phyloP scores from a whole-genome alignment of 1,140 invertebrate genomes.

The Anadara kagoshimensis region DNA sequence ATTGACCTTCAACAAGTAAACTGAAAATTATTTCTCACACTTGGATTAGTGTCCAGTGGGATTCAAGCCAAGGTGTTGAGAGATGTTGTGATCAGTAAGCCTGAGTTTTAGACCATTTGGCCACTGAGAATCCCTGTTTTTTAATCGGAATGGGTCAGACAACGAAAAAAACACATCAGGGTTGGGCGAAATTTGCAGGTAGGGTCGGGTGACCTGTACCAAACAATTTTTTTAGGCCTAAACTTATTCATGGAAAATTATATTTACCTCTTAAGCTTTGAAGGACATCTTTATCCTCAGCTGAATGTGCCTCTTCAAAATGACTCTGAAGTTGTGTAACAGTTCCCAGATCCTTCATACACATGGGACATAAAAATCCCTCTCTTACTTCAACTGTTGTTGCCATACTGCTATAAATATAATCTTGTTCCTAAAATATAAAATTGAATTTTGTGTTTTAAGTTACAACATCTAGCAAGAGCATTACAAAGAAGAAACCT shows the following conservation, averaged over 20 bases:
- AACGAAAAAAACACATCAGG: too few species aligned
- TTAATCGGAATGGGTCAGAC: too few species aligned
- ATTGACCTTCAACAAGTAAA: too few species aligned
- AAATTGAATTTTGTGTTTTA: not conserved
- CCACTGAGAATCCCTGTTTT: too few species aligned
- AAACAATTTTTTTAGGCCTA: too few species aligned
- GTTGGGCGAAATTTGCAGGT: too few species aligned
- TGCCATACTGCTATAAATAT: constrained; percentile 23
- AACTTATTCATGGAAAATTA: not conserved
- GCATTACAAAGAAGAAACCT: not conserved
- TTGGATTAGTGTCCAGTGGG: too few species aligned
- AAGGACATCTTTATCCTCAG: constrained; percentile 90
- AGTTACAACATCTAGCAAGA: not conserved
- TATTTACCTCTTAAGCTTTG: constrained; percentile 87
- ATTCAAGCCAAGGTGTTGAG: too few species aligned
- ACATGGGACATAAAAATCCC: constrained; percentile 95
- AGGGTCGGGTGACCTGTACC: too few species aligned
- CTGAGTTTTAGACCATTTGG: too few species aligned
- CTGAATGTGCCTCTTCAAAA: constrained; percentile 88
- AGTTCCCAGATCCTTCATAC: constrained; percentile 90
- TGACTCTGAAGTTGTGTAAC: constrained; percentile 87
- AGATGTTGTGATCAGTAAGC: too few species aligned
- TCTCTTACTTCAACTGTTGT: constrained; percentile 81
- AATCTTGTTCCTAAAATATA: not conserved
- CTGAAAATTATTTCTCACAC: too few species aligned